Evolutionary conservation across 1,140 invertebrate species (phyloP).

Genomic region (Eufriesea mexicana): DNA sequence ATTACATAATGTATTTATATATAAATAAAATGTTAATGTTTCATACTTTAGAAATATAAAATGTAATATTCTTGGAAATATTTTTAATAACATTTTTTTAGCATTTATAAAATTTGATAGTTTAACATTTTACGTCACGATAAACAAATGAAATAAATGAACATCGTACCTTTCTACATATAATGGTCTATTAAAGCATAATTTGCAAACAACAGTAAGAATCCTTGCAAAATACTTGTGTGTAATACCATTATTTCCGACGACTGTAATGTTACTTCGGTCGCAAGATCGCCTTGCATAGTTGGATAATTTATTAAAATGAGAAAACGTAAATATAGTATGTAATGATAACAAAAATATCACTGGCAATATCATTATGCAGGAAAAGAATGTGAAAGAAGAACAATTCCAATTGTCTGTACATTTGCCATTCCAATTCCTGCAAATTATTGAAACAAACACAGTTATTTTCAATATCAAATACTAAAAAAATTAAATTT

Average conservation of each 20-base stretch:
- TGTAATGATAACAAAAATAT: constrained; percentile 1
- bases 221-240: neutral
- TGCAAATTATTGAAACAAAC: neutral
- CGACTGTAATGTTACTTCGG: neutral
- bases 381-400: neutral
- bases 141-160: neutral
- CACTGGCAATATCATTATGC: neutral
- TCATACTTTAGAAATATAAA: neutral
- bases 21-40: neutral
- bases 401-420: neutral
- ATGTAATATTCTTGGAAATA: neutral
- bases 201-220: neutral
- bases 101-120: neutral
- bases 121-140: neutral
- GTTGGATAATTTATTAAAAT: neutral
- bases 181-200: neutral
- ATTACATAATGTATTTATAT: no score
- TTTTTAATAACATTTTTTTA: neutral
- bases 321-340: neutral
- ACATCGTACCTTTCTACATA: neutral
- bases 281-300: no score
- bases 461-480: no score
- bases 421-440: no score
- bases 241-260: neutral
- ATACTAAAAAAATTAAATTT: neutral